Percentiles rank a stretch among this genome's conserved stretches.
Conservation (phyloP, 1,140 invertebrate genomes). For the Apis mellifera region DNA sequence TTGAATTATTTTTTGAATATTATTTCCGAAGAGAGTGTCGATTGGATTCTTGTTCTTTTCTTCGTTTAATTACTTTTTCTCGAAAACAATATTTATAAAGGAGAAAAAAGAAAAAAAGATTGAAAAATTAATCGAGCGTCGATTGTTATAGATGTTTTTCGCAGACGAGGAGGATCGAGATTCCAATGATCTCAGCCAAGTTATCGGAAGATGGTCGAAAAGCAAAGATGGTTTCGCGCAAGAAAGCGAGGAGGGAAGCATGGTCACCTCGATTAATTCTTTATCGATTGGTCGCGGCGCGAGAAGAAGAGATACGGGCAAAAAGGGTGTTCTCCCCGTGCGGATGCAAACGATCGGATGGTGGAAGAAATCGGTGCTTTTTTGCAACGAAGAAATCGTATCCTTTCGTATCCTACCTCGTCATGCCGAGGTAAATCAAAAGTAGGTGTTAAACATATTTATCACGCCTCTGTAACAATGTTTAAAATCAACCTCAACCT, state of each 20-base stretch:
- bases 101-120: too few relatives aligned
- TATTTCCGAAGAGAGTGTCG: too few relatives aligned
- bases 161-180: not conserved
- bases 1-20: not conserved
- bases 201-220: not conserved
- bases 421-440: conserved; percentile 37
- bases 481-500: not conserved
- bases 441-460: conserved; percentile 52
- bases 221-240: not conserved
- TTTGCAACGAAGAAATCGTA: conserved; percentile 10
- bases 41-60: too few relatives aligned
- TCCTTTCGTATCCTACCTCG: conserved; percentile 33
- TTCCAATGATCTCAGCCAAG: conserved; percentile 8
- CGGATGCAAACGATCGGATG: conserved; percentile 48
- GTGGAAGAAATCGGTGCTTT: conserved; percentile 27
- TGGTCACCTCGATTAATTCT: conserved; percentile 49
- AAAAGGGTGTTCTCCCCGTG: conserved; percentile 9
- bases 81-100: too few relatives aligned
- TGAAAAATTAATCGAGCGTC: not conserved
- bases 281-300: conserved; percentile 43
- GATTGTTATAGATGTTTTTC: conserved; percentile 1
- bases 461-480: conserved; percentile 30
- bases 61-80: too few relatives aligned
- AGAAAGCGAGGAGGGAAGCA: conserved; percentile 27
- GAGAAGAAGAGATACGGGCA: not conserved